Base-by-base conservation (phyloP, 2,888 invertebrate species). In the Pterostichus madidus region DNA sequence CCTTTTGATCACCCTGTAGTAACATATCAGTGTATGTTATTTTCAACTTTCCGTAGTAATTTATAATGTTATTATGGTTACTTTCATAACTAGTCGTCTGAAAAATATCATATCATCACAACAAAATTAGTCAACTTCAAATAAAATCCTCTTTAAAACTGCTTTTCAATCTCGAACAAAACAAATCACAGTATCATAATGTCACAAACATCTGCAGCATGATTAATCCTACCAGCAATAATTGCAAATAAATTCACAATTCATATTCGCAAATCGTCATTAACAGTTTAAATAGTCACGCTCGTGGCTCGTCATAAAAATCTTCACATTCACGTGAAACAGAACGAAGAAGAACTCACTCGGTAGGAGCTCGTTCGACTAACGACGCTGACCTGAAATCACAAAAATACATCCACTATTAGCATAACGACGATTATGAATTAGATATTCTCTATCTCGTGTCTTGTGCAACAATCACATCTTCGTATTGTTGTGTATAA, bases 191-290 rank as follows among this genome's bases (percentile, higher is more conserved):
- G 24, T 24, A 24, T 24, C 24, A 24, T 24, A 24, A 24, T 24
- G 24, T 24, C 24, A 24, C 24, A 24, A 39, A 39, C 5, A 39
- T 1, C 39, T 39, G 39, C 39, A 39, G 6, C 39, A 39, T 5
- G 39, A 39, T 7, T 1, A 39, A 5, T 39, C 8, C 39, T 39
- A 1, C 39, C 39, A 39, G 5, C 13, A 11, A 11, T 64, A 71
- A 71, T 71, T 71, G 68, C 68, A 39, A 71, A 71, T 71, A 71
- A 71, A 71, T 71, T 39, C 68, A 56, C 56, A 39, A 44, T 44
- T 39, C 44, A 71, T 44, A 71, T 56, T 56, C 56, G 56, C 56
- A 56, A 56, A 71, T 44, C 39, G 44, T 71, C 68, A 71, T 71
- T 39, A 71, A 39, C 68, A 71, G 39, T 71, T 46, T 39, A 39